A percentile compares a stretch with the other conserved stretches of the same genome.
These are phyloP conservation scores for Drosophila varians DNA, from an alignment of 1,140 invertebrate species.

Conservation along the genomic window DNA sequence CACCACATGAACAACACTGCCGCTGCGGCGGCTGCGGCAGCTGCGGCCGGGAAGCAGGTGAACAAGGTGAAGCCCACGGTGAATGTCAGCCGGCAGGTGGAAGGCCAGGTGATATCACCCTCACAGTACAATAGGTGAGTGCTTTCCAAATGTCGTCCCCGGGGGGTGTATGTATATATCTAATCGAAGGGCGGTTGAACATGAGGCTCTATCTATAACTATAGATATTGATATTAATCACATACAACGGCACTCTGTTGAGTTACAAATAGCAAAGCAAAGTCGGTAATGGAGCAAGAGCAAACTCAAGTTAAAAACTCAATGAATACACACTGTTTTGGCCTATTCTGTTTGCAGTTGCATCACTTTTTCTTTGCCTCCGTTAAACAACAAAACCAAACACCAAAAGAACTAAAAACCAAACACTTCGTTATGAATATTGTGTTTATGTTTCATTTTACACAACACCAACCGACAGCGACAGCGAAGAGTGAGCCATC, in stretches of 20 bases:
- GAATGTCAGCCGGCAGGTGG: slow-evolving; percentile 86
- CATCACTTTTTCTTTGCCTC: slow-evolving; percentile 39
- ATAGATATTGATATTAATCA: slow-evolving; percentile 30
- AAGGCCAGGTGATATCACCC: slow-evolving; percentile 85
- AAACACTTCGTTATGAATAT: slow-evolving; percentile 30
- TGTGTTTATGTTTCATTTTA: slow-evolving; percentile 35
- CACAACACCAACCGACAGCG: slow-evolving; percentile 25
- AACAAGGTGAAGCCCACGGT: slow-evolving; percentile 94
- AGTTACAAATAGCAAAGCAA: slow-evolving; percentile 48
- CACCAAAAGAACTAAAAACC: slow-evolving; percentile 21
- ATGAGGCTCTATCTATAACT: slow-evolving; percentile 23
- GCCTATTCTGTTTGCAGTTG: slow-evolving; percentile 27
- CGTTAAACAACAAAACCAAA: slow-evolving; percentile 12
- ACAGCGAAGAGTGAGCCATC: slow-evolving; percentile 4
- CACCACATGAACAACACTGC: slow-evolving; percentile 86
- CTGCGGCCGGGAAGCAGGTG: slow-evolving; percentile 90
- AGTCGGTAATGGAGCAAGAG: slow-evolving; percentile 52
- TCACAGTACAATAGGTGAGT: slow-evolving; percentile 84
- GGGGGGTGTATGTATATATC: slow-evolving; percentile 17
- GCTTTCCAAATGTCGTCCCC: neutral
- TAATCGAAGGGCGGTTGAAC: slow-evolving; percentile 9
- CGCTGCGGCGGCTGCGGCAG: slow-evolving; percentile 73
- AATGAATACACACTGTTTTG: slow-evolving; percentile 43
- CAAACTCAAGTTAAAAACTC: slow-evolving; percentile 24
- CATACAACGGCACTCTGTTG: slow-evolving; percentile 44